Conservation (phyloP, 1,140 invertebrate genomes). For the Drosophila aff. region DNA sequence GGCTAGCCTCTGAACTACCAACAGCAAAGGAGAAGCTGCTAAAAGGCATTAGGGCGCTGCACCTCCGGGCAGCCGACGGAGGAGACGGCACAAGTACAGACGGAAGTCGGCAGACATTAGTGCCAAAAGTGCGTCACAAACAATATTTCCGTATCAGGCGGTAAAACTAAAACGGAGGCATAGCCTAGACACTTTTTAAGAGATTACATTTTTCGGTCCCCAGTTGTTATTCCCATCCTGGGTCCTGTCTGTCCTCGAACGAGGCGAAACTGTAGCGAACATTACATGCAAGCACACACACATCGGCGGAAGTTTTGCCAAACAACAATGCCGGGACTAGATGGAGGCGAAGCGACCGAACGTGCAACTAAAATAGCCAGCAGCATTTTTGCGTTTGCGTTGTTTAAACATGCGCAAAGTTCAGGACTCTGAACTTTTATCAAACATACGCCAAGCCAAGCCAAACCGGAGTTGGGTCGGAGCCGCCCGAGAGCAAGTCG, state of each 20-base stretch:
- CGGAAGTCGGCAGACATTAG: slow-evolving; percentile 81
- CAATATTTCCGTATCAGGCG: slow-evolving; percentile 78
- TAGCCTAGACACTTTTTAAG: slow-evolving; percentile 81
- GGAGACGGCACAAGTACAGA: slow-evolving; percentile 52
- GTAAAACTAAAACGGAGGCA: slow-evolving; percentile 61
- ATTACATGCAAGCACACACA: slow-evolving; percentile 56
- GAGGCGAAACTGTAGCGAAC: slow-evolving; percentile 66
- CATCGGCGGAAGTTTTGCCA: slow-evolving; percentile 60
- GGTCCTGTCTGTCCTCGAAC: slow-evolving; percentile 16
- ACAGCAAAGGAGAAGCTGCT: slow-evolving; percentile 70
- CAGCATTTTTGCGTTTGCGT: slow-evolving; percentile 84
- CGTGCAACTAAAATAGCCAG: slow-evolving; percentile 82
- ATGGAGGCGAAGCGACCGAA: slow-evolving; percentile 12
- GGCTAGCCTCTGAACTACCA: slow-evolving; percentile 47
- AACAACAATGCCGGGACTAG: slow-evolving; percentile 63
- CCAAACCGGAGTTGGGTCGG: slow-evolving; percentile 3
- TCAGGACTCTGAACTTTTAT: slow-evolving; percentile 82
- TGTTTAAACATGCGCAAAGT: slow-evolving; percentile 84
- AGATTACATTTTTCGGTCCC: slow-evolving; percentile 78
- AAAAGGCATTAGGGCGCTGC: slow-evolving; percentile 76
- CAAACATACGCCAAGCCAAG: slow-evolving; percentile 73
- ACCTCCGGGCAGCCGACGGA: slow-evolving; percentile 25
- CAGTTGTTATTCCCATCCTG: slow-evolving; percentile 16
- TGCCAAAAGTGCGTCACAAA: slow-evolving; percentile 81
- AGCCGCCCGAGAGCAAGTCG: slow-evolving; percentile 34